Conservation (phyloP, 1,140 invertebrate species). For the Agrypnia vestita region DNA sequence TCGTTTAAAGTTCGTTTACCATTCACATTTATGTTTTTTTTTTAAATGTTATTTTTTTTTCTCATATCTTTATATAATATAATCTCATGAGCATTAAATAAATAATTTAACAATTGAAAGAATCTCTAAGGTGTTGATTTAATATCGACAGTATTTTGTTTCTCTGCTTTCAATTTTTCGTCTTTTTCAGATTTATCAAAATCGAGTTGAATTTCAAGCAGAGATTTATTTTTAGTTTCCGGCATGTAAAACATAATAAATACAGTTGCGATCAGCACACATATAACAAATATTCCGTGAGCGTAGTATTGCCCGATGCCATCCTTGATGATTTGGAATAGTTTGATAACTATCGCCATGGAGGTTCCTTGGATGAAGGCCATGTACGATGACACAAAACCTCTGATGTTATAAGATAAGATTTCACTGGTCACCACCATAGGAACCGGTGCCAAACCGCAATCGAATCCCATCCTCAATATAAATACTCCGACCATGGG, state of each 20-base stretch:
- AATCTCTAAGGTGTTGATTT: background rate
- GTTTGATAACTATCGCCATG: constrained; percentile 50
- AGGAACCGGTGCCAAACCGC: constrained; percentile 54
- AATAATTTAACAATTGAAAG: too few species aligned
- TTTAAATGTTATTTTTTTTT: too few species aligned
- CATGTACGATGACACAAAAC: constrained; percentile 53
- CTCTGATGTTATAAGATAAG: constrained; percentile 57
- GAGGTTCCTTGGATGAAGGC: constrained; percentile 57
- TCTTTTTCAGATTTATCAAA: constrained; percentile 42
- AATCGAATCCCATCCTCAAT: constrained; percentile 54
- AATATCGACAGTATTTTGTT: background rate
- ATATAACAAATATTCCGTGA: constrained; percentile 50
- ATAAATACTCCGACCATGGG: constrained; percentile 52
- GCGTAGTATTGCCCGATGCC: constrained; percentile 48
- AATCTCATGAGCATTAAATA: too few species aligned
- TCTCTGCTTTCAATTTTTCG: background rate
- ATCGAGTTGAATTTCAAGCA: constrained; percentile 54
- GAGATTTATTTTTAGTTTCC: constrained; percentile 59
- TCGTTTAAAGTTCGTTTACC: too few species aligned
- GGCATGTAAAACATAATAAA: constrained; percentile 59
- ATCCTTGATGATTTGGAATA: constrained; percentile 55
- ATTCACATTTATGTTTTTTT: too few species aligned
- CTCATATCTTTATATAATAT: too few species aligned
- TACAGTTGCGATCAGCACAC: constrained; percentile 40
- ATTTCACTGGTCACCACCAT: constrained; percentile 59